phyloP scores from a whole-genome alignment of 2,888 invertebrate species.

The Molanna angustata region DNA sequence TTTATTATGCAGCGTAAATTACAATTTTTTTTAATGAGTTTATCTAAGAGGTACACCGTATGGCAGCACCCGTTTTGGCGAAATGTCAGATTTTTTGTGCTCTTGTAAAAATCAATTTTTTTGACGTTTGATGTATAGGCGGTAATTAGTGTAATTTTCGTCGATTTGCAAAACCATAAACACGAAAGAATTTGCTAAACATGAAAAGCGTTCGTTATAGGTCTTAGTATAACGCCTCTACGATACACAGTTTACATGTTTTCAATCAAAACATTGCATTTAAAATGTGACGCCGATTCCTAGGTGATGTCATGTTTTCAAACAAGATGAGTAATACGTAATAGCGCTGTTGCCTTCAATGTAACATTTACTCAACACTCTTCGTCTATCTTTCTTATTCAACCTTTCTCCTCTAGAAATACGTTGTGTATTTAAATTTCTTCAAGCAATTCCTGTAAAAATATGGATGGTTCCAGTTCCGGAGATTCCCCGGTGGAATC shows the following conservation, averaged over 20 bases:
- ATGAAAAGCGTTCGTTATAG: slow-evolving; percentile 12
- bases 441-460: neutral
- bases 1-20: too few species aligned
- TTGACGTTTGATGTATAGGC: slow-evolving; percentile 26
- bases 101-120: slow-evolving; percentile 29
- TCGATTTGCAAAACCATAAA: neutral
- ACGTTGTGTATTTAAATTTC: neutral
- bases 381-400: slow-evolving; percentile 7
- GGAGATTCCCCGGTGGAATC: slow-evolving; percentile 25
- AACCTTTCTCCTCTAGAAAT: neutral
- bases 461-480: slow-evolving; percentile 21
- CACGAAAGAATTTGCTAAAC: too few species aligned
- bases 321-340: slow-evolving; percentile 22
- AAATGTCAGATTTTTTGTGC: slow-evolving; percentile 28
- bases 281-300: slow-evolving; percentile 21
- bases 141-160: slow-evolving; percentile 15
- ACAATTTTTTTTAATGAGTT: too few species aligned
- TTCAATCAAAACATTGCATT: too few species aligned
- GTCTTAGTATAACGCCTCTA: too few species aligned
- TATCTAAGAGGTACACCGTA: too few species aligned
- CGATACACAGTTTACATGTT: too few species aligned
- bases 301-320: slow-evolving; percentile 28
- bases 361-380: slow-evolving; percentile 11
- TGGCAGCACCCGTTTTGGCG: slow-evolving; percentile 22
- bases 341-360: slow-evolving; percentile 10